phyloP scores from a whole-genome alignment of 2,888 invertebrate genomes.

The Laspeyria flexula region DNA sequence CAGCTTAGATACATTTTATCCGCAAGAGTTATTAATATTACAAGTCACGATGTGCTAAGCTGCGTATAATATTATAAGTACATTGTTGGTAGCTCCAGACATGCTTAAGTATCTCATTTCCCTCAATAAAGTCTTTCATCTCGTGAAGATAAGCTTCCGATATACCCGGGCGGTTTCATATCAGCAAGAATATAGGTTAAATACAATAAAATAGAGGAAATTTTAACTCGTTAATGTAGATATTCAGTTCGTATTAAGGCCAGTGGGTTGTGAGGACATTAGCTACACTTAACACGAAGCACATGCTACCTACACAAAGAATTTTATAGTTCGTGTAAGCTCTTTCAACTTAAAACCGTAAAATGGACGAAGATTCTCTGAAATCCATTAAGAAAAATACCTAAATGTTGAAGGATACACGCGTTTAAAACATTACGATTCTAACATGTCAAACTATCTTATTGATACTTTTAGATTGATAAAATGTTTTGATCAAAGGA shows the following conservation, averaged over 20 bases:
- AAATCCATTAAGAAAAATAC: too few relatives aligned
- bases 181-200: constrained; percentile 10
- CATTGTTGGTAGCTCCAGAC: not conserved
- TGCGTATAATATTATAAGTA: not conserved
- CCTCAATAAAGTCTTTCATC: constrained; percentile 1
- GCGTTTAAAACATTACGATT: too few relatives aligned
- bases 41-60: not conserved
- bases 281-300: constrained; percentile 32
- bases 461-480: too few relatives aligned
- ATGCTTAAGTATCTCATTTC: not conserved
- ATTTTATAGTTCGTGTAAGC: constrained; percentile 17
- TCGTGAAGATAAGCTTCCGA: constrained; percentile 8
- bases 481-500: too few relatives aligned
- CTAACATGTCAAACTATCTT: too few relatives aligned
- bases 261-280: constrained; percentile 43
- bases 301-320: constrained; percentile 27
- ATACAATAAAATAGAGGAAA: constrained; percentile 16
- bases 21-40: not conserved
- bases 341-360: constrained; percentile 20
- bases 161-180: not conserved
- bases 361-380: not conserved
- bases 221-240: constrained; percentile 21
- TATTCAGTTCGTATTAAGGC: constrained; percentile 43
- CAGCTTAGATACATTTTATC: not conserved
- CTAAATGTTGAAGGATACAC: too few relatives aligned